These are phyloP conservation scores for Drosophila carrolli DNA, from an alignment of 1,140 invertebrate genomes.

Conservation along the genomic window DNA sequence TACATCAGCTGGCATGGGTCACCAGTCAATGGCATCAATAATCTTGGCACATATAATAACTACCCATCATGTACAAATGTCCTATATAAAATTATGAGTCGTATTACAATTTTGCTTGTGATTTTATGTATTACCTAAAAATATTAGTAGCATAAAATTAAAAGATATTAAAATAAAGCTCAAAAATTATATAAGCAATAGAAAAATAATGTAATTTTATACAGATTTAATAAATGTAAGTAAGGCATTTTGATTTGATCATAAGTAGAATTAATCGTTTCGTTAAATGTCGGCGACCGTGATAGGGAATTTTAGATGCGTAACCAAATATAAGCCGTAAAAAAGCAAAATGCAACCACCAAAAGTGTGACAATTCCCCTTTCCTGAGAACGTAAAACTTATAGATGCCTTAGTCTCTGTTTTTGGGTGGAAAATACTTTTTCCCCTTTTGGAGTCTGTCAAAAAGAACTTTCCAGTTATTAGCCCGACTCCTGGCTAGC, in stretches of 20 bases:
- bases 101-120: no score
- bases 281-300: no score
- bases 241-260: no score
- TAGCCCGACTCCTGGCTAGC: constrained; percentile 59
- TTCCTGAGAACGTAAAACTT: constrained; percentile 9
- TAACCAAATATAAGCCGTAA: background rate
- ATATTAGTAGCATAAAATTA: no score
- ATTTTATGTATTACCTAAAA: no score
- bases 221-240: no score
- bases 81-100: no score
- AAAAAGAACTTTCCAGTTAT: constrained; percentile 69
- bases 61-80: background rate
- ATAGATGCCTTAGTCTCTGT: constrained; percentile 16
- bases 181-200: background rate
- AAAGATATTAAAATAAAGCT: no score
- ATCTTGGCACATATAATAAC: background rate
- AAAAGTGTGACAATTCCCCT: background rate
- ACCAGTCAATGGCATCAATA: constrained; percentile 19
- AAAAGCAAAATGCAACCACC: background rate
- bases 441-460: constrained; percentile 54
- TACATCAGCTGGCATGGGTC: constrained; percentile 25
- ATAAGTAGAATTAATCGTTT: no score
- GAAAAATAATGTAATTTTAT: no score
- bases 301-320: background rate
- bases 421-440: constrained; percentile 11